A percentile compares a stretch with the other conserved stretches of the same genome.
Evolutionary conservation across 2,797 vertebrate species (phyloP).

Genomic region (Ispidina picta): DNA sequence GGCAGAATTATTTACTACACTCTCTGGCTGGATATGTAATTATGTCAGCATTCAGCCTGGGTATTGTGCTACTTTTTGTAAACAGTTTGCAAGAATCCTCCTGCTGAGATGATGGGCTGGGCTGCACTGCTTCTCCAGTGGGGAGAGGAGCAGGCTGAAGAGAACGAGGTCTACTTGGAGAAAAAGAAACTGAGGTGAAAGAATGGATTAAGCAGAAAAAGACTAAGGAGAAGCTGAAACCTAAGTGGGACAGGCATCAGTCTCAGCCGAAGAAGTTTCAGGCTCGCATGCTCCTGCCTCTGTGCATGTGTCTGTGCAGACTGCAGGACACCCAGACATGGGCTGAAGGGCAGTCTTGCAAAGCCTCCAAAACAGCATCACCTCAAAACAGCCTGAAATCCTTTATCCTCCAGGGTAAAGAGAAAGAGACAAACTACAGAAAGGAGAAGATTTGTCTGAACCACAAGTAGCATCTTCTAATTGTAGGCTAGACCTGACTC

Average conservation of each 20-base stretch:
- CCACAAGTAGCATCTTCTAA: not conserved
- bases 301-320: accelerated
- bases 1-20: constrained; percentile 63
- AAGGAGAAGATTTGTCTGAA: not conserved
- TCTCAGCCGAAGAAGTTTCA: not conserved
- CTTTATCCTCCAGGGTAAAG: not conserved
- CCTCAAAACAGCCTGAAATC: not conserved
- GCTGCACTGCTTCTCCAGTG: constrained; percentile 21
- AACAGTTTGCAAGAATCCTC: constrained; percentile 66
- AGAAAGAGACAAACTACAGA: not conserved
- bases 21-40: constrained; percentile 56
- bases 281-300: accelerated
- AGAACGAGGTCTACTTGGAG: not conserved
- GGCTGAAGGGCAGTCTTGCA: not conserved
- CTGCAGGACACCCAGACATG: not conserved
- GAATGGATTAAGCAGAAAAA: constrained; percentile 1
- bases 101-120: constrained; percentile 24
- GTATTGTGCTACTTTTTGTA: constrained; percentile 68
- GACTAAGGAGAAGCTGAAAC: not conserved
- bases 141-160: constrained; percentile 1
- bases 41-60: constrained; percentile 54
- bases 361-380: not conserved
- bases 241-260: constrained; percentile 19
- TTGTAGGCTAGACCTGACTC: not conserved
- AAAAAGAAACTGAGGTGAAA: not conserved